Evolutionary conservation across 2,888 invertebrate genomes (phyloP).

Genomic region (Trilocha varians): DNA sequence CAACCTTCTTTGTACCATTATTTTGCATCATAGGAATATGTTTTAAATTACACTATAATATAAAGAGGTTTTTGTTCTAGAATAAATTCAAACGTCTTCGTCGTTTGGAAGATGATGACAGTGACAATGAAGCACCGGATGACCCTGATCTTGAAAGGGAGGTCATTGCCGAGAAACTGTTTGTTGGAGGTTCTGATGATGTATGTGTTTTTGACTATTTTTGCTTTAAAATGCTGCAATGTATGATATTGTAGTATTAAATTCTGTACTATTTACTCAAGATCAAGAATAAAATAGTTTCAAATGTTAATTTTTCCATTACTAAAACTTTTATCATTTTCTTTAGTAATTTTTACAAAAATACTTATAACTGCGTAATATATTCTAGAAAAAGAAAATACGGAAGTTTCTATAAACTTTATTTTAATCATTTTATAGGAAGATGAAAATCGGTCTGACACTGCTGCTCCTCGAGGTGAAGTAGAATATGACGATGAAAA

Average conservation of each 20-base stretch:
- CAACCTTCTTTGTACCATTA: too few species aligned
- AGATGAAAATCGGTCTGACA: slow-evolving; percentile 84
- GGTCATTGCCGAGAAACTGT: slow-evolving; percentile 91
- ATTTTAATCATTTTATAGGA: slow-evolving; percentile 65
- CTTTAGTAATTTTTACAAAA: too few species aligned
- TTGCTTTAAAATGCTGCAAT: background rate
- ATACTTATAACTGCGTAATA: too few species aligned
- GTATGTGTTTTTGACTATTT: slow-evolving; percentile 17
- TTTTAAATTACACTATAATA: background rate
- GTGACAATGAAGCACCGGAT: slow-evolving; percentile 88
- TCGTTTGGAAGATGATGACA: slow-evolving; percentile 91
- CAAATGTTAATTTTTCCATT: too few species aligned
- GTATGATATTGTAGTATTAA: background rate
- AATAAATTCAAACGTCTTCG: slow-evolving; percentile 90
- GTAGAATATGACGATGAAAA: slow-evolving; percentile 84
- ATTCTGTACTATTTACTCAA: too few species aligned
- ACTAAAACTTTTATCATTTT: too few species aligned
- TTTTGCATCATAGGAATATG: too few species aligned
- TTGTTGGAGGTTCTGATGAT: slow-evolving; percentile 87
- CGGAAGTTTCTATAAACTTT: too few species aligned
- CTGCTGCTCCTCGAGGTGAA: slow-evolving; percentile 72
- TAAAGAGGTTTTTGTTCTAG: slow-evolving; percentile 25
- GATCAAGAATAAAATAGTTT: too few species aligned
- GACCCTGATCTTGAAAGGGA: slow-evolving; percentile 87
- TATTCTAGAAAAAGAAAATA: too few species aligned